phyloP scores from a whole-genome alignment of 2,113 vertebrate species.

The Camelus dromedarius region DNA sequence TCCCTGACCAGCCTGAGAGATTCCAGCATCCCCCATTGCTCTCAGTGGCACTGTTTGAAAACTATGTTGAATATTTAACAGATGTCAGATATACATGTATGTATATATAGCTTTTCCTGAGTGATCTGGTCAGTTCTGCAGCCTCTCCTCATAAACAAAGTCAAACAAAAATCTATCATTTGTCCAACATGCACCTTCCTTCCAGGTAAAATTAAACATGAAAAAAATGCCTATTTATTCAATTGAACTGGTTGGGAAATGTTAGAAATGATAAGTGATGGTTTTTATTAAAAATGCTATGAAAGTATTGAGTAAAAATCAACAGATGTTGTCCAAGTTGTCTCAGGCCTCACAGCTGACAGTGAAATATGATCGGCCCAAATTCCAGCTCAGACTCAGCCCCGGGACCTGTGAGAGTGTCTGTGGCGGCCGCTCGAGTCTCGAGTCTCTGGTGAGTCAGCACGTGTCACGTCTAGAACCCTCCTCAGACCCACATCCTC shows the following conservation, averaged over 20 bases:
- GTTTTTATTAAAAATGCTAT: constrained; percentile 22
- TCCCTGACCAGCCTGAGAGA: not conserved
- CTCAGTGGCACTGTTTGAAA: not conserved
- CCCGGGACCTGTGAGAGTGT: not conserved
- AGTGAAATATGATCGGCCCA: not conserved
- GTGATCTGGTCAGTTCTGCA: not conserved
- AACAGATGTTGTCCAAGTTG: not conserved
- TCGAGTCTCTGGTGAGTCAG: not conserved
- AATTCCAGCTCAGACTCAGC: not conserved
- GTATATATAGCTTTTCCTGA: not conserved
- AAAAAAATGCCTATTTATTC: not conserved
- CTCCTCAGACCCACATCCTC: not conserved
- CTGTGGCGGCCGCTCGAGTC: not conserved
- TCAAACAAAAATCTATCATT: constrained; percentile 43
- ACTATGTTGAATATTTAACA: not conserved
- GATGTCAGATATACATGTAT: not conserved
- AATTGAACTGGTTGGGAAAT: not conserved
- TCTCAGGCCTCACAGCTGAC: not conserved
- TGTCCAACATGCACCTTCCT: not conserved
- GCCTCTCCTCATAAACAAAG: constrained; percentile 32
- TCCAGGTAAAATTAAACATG: not conserved
- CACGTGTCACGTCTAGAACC: not conserved
- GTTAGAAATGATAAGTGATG: not conserved
- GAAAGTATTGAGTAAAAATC: not conserved
- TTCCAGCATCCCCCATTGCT: not conserved